Evolutionary conservation across 2,797 vertebrate genomes (phyloP).

Genomic region (Smutsia gigantea): DNA sequence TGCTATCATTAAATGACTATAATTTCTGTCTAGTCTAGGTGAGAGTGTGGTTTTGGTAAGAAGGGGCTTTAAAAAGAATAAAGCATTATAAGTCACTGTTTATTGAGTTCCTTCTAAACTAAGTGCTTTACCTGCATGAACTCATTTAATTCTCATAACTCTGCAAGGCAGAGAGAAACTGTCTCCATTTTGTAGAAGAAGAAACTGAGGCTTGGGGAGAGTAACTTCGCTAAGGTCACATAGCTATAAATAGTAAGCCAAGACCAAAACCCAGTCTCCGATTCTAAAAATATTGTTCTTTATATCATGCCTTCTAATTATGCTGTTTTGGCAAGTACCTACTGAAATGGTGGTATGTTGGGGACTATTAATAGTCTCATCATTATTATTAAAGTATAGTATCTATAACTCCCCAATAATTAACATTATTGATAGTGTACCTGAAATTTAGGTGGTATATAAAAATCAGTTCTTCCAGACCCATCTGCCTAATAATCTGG

Average conservation of each 20-base stretch:
- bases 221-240: neutral
- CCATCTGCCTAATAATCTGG: neutral
- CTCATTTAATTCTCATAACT: neutral
- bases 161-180: neutral
- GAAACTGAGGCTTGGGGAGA: neutral
- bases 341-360: neutral
- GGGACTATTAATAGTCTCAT: too few relatives aligned
- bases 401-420: neutral
- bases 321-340: neutral
- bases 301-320: neutral
- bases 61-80: neutral
- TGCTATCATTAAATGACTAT: neutral
- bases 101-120: neutral
- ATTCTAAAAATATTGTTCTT: neutral
- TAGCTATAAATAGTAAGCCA: neutral
- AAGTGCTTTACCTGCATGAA: neutral
- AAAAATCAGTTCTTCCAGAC: neutral
- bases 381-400: neutral
- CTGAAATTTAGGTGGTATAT: neutral
- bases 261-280: neutral
- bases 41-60: neutral
- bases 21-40: neutral
- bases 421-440: neutral
- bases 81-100: neutral
- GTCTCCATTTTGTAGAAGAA: neutral